Evolutionary conservation across 1,140 invertebrate genomes (phyloP), one percentile per base, ranked within the genome.

Genomic region (Cyphomyrmex costatus): DNA sequence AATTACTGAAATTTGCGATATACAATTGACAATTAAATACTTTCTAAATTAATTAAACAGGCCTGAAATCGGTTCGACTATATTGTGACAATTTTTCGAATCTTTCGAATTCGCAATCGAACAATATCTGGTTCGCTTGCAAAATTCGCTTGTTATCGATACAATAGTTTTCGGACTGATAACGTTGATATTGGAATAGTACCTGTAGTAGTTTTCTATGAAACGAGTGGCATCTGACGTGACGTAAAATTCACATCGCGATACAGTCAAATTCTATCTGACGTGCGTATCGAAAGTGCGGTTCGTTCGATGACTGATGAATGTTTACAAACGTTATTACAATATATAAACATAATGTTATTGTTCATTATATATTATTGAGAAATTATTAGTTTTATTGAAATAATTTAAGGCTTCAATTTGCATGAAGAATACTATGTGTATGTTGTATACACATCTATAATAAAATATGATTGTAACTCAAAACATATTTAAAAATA

Each of bases 171-270:
- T 74, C 70, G 3, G 24, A n/a, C 24, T 27, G 68, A 83, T 61
- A 83, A 60, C 68, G 42, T 60, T 53, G 24, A 83, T 83, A 60
- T 83, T 83, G 68, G 53, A 83, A n/a, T n/a, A n/a, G 79, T 83
- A 83, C 8, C 36, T 42, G 68, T 73, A 73, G 68, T 83, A 83
- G 53, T 83, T 83, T 83, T 83, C 68, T 83, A 74, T 61, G 36
- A 60, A 83, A 73, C 79, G 70, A 83, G 68, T 83, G 56, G 68
- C 56, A 74, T 74, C 53, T 53, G 53, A 56, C 53, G 68, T 83
- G 79, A 83, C 79, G 53, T 83, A 74, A 83, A 83, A 83, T 83
- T 83, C 68, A 83, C 53, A 74, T 83, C 36, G 53, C 36, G 42
- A 56, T 73, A 46, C 27, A 70, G 78, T 56, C 63, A 73, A 83